phyloP scores from a whole-genome alignment of 2,888 invertebrate genomes.

The Heliconius aoede region DNA sequence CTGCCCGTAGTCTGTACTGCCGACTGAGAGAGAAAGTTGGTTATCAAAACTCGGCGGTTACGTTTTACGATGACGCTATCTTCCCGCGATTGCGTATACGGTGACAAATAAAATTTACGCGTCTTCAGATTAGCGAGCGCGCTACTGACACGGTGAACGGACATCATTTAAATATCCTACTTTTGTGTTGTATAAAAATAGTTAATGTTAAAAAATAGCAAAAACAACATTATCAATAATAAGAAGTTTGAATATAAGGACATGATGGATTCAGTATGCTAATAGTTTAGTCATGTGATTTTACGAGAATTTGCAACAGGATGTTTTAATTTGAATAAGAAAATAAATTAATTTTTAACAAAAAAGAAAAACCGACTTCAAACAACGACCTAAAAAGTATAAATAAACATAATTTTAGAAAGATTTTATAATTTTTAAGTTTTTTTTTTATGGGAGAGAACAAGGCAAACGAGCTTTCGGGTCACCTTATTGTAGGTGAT shows the following conservation, averaged over 20 bases:
- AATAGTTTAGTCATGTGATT: conserved; percentile 28
- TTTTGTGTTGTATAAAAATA: conserved; percentile 51
- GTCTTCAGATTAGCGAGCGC: conserved; percentile 66
- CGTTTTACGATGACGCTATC: conserved; percentile 79
- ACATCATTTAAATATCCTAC: conserved; percentile 58
- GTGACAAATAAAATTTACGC: conserved; percentile 78
- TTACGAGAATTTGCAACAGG: conserved; percentile 41
- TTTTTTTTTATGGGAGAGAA: too few relatives aligned
- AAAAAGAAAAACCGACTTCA: too few relatives aligned
- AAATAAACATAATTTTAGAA: too few relatives aligned
- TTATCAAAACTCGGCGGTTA: conserved; percentile 81
- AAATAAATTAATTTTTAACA: neutral
- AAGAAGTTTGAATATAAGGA: neutral
- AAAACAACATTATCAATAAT: neutral
- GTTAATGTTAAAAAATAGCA: neutral
- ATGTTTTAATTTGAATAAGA: conserved; percentile 11
- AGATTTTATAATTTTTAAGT: too few relatives aligned
- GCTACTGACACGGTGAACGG: conserved; percentile 79
- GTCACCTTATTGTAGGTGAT: too few relatives aligned
- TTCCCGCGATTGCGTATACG: conserved; percentile 79
- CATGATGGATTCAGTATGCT: conserved; percentile 16
- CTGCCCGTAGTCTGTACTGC: conserved; percentile 40
- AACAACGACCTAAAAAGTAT: too few relatives aligned
- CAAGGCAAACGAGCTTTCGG: too few relatives aligned
- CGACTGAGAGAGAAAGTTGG: conserved; percentile 77